A percentile compares a stretch with the other conserved stretches of the same genome.
Conservation (phyloP, 2,888 invertebrate genomes). For the Phyllotreta striolata region DNA sequence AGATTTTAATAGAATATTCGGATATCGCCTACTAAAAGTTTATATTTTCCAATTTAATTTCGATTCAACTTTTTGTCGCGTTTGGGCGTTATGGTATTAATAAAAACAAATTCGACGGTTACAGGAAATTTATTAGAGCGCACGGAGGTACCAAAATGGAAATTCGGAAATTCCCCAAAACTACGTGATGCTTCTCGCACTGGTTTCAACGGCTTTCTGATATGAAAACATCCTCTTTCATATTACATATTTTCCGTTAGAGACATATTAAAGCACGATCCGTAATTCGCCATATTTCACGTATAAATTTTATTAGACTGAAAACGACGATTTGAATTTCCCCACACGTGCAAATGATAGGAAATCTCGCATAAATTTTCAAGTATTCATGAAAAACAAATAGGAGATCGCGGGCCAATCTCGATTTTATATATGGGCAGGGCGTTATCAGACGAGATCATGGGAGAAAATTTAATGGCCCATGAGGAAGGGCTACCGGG, state of each 20-base stretch:
- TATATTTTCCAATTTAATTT: too few relatives aligned
- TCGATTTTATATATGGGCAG: slow-evolving; percentile 37
- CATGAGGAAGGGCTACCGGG: not conserved
- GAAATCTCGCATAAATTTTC: slow-evolving; percentile 41
- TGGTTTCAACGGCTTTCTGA: too few relatives aligned
- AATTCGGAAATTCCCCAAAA: too few relatives aligned
- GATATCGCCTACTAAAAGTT: too few relatives aligned
- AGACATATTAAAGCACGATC: slow-evolving; percentile 38
- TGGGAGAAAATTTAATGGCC: slow-evolving; percentile 16
- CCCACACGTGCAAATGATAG: slow-evolving; percentile 43
- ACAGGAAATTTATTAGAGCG: too few relatives aligned
- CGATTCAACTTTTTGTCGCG: too few relatives aligned
- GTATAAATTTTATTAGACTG: slow-evolving; percentile 40
- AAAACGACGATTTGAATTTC: slow-evolving; percentile 41
- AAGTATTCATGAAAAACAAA: slow-evolving; percentile 45
- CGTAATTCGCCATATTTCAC: slow-evolving; percentile 38
- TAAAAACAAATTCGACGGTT: too few relatives aligned
- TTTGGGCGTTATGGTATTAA: too few relatives aligned
- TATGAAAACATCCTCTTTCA: not conserved
- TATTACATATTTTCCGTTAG: not conserved
- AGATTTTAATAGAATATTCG: too few relatives aligned
- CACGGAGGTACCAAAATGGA: too few relatives aligned
- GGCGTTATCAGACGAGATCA: slow-evolving; percentile 32
- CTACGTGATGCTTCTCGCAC: too few relatives aligned
- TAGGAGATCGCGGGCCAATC: slow-evolving; percentile 41